Evolutionary conservation across 2,113 vertebrate genomes (phyloP), one percentile per base, ranked within the genome.

Genomic region (Epinephelus lanceolatus): DNA sequence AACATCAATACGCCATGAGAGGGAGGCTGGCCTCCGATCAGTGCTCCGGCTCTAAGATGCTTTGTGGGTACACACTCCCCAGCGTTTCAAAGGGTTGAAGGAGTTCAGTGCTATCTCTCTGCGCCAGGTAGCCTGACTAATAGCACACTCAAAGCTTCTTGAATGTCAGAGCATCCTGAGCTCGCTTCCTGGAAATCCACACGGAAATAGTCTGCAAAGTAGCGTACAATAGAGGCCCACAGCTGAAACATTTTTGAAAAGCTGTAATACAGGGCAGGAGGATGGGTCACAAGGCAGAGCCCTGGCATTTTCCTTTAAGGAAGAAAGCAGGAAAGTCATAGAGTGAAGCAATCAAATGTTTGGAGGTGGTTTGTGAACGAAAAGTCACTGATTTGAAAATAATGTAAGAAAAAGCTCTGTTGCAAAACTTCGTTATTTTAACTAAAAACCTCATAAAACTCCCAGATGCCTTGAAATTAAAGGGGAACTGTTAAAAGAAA

Each of bases 61-160:
- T 90, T 88, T 87, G 89, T 81, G 79, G 86, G 86, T 80, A 42
- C 45, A 17, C 21, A 17, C 60, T 89, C 91, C 77, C 17, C 49
- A 1, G 81, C 40, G 56, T 88, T 88, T 90, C 89, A 88, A 86
- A 88, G 84, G 70, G 80, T 68, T 88, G 80, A 80, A 70, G 78
- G 86, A 85, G 87, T 92, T 89, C 89, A 84, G 86, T 63, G 85
- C 90, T 94, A 94, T 94, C 93, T 93, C 93, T 61, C 82, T 33
- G 78, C 19, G 49, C 80, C 92, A 94, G 93, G 91, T 93, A 90
- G 87, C 92, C 86, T 91, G 90, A 93, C 90, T 94, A 94, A 93
- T 93, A 91, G 78, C 75, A 76, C 76, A 71, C 87, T 91, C 81
- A 91, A 89, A 94, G 90, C 89, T 83, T 81, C 85, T 80, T 86